Base-by-base conservation (phyloP, 2,888 invertebrate species). In the Nesidiocoris tenuis region DNA sequence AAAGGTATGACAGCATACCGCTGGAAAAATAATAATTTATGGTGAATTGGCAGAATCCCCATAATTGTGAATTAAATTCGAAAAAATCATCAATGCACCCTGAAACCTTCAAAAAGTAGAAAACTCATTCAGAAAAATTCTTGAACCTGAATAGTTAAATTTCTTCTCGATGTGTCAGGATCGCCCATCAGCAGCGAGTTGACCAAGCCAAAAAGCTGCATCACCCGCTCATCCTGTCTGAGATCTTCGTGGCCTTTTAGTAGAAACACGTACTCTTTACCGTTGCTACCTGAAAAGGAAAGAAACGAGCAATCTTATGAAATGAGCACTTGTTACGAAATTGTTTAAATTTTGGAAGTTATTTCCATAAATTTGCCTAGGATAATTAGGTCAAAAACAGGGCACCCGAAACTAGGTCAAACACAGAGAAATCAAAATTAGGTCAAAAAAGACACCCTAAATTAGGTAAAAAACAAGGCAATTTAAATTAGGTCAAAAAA, bases 191-290 rank as follows among this genome's bases (percentile, higher is more conserved):
- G 87, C 19, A 99, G 85, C 0, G 98, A 97, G 84, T 99, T 99
- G 74, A 98, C 97, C 76, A 99, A 87, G 18, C 98, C 98, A 84
- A 91, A 99, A 12, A 95, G 87, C 84, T 99, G 99, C 98, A 98
- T 98, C 5, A 98, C 99, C 67, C 99, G 87, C 84, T 99, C 99
- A 84, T 99, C 99, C 84, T 99, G 99, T 0, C 99, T 88, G 76
- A 99, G 86, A 86, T 99, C 99, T 85, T 99, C 99, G 84, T 99
- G 99, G 0, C 99, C 84, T 99, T 99, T 78, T 16, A 99, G 87
- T 54, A 99, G 86, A 87, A 99, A 99, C 91, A 95, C 95, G 85
- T 98, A 99, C 83, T 98, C 97, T 82, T 95, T 94, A 72, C 99
- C 99, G 84, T 99, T 96, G 80, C 95, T 95, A 19, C 98, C 98